phyloP scores from a whole-genome alignment of 2,113 vertebrate species.

The Circaetus gallicus region DNA sequence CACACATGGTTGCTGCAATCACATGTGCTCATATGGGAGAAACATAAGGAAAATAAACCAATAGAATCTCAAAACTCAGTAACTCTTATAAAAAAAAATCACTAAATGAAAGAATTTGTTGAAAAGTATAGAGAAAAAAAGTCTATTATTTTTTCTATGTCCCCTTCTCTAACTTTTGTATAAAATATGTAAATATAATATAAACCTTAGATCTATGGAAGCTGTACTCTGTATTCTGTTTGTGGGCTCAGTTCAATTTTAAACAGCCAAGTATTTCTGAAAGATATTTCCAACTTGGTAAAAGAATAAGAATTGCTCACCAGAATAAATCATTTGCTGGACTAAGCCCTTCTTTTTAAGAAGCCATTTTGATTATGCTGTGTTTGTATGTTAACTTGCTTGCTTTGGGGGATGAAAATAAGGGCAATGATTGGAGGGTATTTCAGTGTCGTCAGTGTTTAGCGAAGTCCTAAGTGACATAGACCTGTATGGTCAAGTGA shows the following conservation, averaged over 20 bases:
- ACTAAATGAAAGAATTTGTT: neutral
- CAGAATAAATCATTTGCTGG: neutral
- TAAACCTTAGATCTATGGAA: neutral
- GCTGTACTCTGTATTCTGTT: neutral
- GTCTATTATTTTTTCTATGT: neutral
- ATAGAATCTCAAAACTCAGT: neutral
- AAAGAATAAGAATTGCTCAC: neutral
- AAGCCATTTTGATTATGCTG: neutral
- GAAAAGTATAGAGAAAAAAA: neutral
- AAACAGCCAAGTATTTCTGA: neutral
- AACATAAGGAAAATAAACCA: neutral
- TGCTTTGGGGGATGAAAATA: neutral
- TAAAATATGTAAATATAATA: neutral
- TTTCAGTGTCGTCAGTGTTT: neutral
- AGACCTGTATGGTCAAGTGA: neutral
- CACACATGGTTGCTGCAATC: neutral
- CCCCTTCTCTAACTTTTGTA: neutral
- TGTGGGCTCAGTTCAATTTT: neutral
- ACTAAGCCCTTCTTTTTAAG: neutral
- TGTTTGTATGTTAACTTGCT: neutral
- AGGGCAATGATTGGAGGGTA: neutral
- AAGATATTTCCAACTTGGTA: neutral
- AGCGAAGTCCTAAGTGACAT: neutral
- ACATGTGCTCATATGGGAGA: neutral
- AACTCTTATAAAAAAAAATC: neutral